A percentile compares a stretch with the other conserved stretches of the same genome.
Evolutionary conservation across 2,797 vertebrate species (phyloP).

Genomic region (Bucorvus abyssinicus): DNA sequence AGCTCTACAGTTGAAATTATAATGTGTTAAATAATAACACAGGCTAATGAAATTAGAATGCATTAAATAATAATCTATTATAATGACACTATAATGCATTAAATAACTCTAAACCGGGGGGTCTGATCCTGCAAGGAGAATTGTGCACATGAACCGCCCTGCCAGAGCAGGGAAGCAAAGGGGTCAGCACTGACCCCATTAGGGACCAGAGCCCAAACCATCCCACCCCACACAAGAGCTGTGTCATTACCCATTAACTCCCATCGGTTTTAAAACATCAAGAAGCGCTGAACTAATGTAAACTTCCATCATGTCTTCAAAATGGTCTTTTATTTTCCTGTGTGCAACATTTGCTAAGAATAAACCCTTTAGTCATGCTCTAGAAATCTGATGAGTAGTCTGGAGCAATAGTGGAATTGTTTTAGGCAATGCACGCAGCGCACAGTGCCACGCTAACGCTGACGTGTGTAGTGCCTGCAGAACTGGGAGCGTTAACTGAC

Average conservation of each 20-base stretch:
- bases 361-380: conserved; percentile 51
- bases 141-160: not conserved
- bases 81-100: not conserved
- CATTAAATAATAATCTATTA: not conserved
- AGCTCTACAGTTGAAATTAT: not conserved
- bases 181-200: not conserved
- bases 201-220: not conserved
- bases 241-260: not conserved
- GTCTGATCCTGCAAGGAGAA: not conserved
- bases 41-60: not conserved
- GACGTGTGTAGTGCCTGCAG: not conserved
- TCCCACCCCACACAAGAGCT: not conserved
- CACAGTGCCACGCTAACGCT: not conserved
- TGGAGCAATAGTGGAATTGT: conserved; percentile 33
- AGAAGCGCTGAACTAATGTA: not conserved
- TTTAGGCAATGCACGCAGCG: not conserved
- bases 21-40: not conserved
- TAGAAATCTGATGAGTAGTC: conserved; percentile 11
- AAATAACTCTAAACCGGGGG: not conserved
- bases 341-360: conserved; percentile 1
- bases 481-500: not conserved
- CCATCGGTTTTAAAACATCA: rapidly evolving
- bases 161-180: not conserved
- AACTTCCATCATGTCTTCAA: not conserved
- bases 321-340: not conserved